These are phyloP conservation scores for Ceuthmochares aereus DNA, from an alignment of 2,113 vertebrate species.

Conservation along the genomic window DNA sequence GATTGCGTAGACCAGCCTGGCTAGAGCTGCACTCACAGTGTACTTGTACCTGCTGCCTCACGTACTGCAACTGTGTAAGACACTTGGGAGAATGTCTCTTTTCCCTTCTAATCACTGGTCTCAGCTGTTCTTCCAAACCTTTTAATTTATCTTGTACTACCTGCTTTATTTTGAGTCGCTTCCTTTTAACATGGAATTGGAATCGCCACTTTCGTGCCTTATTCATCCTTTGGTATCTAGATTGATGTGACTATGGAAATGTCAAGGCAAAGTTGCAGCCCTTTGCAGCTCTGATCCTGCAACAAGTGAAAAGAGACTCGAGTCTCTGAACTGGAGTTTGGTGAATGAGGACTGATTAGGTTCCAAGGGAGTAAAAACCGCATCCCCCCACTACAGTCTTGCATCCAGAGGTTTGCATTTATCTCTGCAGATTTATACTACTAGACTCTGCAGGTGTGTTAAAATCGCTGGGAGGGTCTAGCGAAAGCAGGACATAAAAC, in stretches of 20 bases:
- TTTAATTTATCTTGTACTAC: not conserved
- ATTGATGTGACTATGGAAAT: not conserved
- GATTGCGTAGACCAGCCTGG: not conserved
- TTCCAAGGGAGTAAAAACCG: not conserved
- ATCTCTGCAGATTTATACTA: not conserved
- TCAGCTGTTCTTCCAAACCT: not conserved
- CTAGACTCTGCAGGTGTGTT: not conserved
- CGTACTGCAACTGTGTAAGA: not conserved
- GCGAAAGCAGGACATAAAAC: not conserved
- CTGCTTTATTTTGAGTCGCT: not conserved
- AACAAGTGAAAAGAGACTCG: not conserved
- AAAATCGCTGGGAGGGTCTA: not conserved
- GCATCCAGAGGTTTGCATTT: fast-evolving
- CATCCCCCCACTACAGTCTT: not conserved
- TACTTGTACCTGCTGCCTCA: not conserved
- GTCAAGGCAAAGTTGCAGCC: not conserved
- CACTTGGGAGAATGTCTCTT: not conserved
- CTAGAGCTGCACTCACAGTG: not conserved
- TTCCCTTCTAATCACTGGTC: not conserved
- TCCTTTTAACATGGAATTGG: not conserved
- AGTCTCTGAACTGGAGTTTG: not conserved
- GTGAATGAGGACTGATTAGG: not conserved
- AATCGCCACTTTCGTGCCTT: not conserved
- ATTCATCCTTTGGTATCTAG: not conserved
- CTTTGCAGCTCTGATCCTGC: not conserved